Percentiles rank a stretch among this genome's conserved stretches.
These are phyloP conservation scores for Hyperoplus lanceolatus DNA, from an alignment of 2,797 vertebrate genomes.

Conservation along the genomic window DNA sequence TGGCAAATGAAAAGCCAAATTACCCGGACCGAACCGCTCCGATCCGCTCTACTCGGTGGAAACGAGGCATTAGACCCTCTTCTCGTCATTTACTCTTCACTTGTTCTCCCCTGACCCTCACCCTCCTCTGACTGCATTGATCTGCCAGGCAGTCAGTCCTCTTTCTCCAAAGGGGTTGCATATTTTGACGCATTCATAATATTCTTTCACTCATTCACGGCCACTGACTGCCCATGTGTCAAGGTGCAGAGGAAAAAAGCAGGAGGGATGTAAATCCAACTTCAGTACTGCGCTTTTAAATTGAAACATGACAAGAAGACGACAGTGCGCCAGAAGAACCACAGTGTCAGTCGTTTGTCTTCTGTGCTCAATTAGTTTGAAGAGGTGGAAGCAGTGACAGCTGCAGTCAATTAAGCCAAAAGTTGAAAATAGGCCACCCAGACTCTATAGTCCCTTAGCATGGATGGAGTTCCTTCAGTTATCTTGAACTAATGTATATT, in stretches of 20 bases:
- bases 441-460: neutral
- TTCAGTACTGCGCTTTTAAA: constrained; percentile 52
- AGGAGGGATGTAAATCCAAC: constrained; percentile 42
- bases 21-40: no score
- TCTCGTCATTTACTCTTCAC: constrained; percentile 8
- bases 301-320: constrained; percentile 35
- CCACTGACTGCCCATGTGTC: constrained; percentile 35
- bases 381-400: constrained; percentile 28
- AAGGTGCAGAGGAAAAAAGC: constrained; percentile 24
- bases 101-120: constrained; percentile 42
- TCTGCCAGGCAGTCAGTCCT: constrained; percentile 58
- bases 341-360: constrained; percentile 27
- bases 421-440: constrained; percentile 19
- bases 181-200: constrained; percentile 55
- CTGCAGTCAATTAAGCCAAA: constrained; percentile 45
- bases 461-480: constrained; percentile 5
- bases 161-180: constrained; percentile 28
- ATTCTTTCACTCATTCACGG: constrained; percentile 31
- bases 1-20: no score
- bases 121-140: constrained; percentile 57
- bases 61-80: neutral
- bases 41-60: no score
- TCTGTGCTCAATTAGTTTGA: constrained; percentile 48
- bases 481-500: constrained; percentile 5
- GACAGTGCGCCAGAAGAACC: constrained; percentile 28